Evolutionary conservation across 2,888 invertebrate species (phyloP).

Genomic region (Gisinianus flammeolus): DNA sequence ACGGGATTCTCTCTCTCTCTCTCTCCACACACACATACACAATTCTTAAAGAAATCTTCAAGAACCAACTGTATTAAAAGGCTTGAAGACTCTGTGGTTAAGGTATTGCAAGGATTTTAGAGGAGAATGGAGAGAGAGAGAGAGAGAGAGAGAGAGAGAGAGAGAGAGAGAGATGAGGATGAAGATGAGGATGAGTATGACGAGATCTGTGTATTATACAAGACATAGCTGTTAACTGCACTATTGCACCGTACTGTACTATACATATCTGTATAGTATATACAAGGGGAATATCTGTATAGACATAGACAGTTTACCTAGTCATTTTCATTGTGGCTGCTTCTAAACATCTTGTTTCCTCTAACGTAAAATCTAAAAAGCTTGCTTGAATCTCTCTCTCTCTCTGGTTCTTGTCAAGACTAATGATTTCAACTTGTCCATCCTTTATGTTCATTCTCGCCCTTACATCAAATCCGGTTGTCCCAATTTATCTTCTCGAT

Average conservation of each 20-base stretch:
- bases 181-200: too few species aligned
- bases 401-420: not conserved
- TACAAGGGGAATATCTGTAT: not conserved
- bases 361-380: too few species aligned
- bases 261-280: not conserved
- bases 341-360: too few species aligned
- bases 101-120: not conserved
- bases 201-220: not conserved
- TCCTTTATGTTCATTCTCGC: not conserved
- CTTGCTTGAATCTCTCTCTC: not conserved
- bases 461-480: slow-evolving; percentile 27
- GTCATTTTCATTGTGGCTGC: too few species aligned
- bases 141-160: too few species aligned
- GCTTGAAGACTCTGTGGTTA: slow-evolving; percentile 13
- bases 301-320: not conserved
- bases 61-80: not conserved
- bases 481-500: slow-evolving; percentile 33
- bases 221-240: not conserved
- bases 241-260: too few species aligned
- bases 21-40: too few species aligned
- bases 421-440: slow-evolving; percentile 20
- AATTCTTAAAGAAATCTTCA: not conserved
- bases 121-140: too few species aligned
- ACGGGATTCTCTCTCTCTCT: slow-evolving; percentile 16
- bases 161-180: too few species aligned